phyloP scores from a whole-genome alignment of 2,113 vertebrate species.

The Barbus barbus region DNA sequence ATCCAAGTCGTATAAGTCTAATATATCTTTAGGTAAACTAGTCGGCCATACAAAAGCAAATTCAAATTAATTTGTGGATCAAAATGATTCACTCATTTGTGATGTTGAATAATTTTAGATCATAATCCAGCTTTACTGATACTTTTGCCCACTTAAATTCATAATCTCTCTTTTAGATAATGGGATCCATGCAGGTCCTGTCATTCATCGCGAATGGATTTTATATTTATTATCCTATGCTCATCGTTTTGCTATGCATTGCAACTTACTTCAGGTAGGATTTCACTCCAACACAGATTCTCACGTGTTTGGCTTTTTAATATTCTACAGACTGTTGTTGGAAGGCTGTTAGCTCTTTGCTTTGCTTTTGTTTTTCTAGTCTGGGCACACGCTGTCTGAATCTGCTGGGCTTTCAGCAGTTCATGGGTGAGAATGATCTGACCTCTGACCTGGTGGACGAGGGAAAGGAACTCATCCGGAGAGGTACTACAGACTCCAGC shows the following conservation, averaged over 20 bases:
- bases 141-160: neutral
- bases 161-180: constrained; percentile 77
- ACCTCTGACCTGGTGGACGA: constrained; percentile 92
- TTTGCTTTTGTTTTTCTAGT: constrained; percentile 65
- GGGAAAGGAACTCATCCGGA: constrained; percentile 87
- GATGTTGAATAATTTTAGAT: too few species aligned
- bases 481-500: constrained; percentile 74
- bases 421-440: constrained; percentile 88
- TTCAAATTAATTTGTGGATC: too few species aligned
- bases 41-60: too few species aligned
- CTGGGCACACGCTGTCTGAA: constrained; percentile 93
- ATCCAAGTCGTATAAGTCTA: too few species aligned
- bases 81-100: too few species aligned
- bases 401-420: constrained; percentile 90
- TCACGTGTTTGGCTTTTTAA: neutral
- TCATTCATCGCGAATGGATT: constrained; percentile 93
- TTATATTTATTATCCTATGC: constrained; percentile 96
- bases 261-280: constrained; percentile 90
- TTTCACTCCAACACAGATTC: neutral
- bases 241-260: constrained; percentile 91
- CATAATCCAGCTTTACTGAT: neutral
- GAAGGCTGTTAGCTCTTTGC: neutral
- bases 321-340: neutral
- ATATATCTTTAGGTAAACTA: too few species aligned
- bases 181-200: constrained; percentile 92